Percentiles rank a stretch among this genome's conserved stretches.
Conservation (phyloP, 2,888 invertebrate genomes). For the Parnassius orleans region DNA sequence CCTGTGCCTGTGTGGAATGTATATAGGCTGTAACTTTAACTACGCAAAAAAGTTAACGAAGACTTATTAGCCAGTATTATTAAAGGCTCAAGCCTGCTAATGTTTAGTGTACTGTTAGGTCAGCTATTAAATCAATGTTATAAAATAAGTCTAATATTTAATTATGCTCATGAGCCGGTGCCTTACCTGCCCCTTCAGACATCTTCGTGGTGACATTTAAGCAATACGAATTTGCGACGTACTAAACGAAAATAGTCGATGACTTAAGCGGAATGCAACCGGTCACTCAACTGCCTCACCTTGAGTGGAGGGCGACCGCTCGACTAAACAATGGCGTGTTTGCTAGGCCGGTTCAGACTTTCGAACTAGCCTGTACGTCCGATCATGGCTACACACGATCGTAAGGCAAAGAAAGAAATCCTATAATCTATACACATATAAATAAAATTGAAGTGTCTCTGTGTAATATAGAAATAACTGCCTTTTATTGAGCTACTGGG, state of each 20-base stretch:
- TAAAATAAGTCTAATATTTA: not conserved
- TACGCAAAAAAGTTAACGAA: too few relatives aligned
- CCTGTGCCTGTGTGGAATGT: too few relatives aligned
- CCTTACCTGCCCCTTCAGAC: not conserved
- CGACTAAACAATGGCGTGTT: slow-evolving; percentile 41
- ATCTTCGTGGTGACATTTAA: slow-evolving; percentile 22
- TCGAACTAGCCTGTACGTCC: slow-evolving; percentile 19
- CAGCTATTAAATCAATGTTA: too few relatives aligned
- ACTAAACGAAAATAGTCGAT: slow-evolving; percentile 40
- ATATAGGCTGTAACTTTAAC: too few relatives aligned
- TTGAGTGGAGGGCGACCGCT: slow-evolving; percentile 54
- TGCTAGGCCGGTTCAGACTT: slow-evolving; percentile 28
- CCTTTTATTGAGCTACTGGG: too few relatives aligned
- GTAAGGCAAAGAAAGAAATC: slow-evolving; percentile 7
- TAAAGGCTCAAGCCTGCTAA: not conserved
- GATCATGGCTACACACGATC: slow-evolving; percentile 4
- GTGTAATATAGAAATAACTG: too few relatives aligned
- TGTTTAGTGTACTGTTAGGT: too few relatives aligned
- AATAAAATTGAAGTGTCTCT: too few relatives aligned
- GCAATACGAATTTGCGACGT: slow-evolving; percentile 19
- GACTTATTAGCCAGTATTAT: not conserved
- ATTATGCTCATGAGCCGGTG: not conserved
- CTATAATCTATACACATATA: not conserved
- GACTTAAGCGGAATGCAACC: slow-evolving; percentile 56
- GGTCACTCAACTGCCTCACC: slow-evolving; percentile 56